Base-by-base conservation (phyloP, 2,888 invertebrate genomes). In the Seira ritae region DNA sequence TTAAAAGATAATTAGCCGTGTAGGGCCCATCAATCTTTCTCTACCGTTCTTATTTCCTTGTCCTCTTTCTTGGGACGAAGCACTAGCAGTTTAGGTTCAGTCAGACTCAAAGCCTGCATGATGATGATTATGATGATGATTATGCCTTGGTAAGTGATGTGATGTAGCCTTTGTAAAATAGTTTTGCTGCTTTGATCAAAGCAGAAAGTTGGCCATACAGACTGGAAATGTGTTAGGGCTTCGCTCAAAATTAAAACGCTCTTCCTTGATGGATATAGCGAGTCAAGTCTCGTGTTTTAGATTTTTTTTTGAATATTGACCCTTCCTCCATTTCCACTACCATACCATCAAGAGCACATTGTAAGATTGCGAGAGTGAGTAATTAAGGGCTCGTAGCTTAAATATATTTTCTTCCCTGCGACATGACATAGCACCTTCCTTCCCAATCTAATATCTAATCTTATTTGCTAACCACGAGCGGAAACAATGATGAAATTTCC, bases 1-100 rank as follows among this genome's bases (percentile, higher is more conserved):
- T 84, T 86, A n/a, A 81, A 84, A 87, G 87, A 88, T 88, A 88
- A 88, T 88, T 88, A 88, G 86, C 86, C 85, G 84, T 86, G 84
- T 67, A 83, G 77, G 84, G 82, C 87, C 87, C 88, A 87, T 88
- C 88, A 85, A 88, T 88, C 88, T 88, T 81, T 20, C 10, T 62
- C 23, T 75, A 66, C 76, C n/a, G 60, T 60, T 60, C 17, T 60
- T 60, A n/a, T 60, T 60, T n/a, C n/a, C 60, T 8, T n/a, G 60
- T 10, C 60, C 60, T 60, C 10, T 42, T 42, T 42, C 42, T 42
- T 42, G 42, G 42, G 12, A 42, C 4, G 6, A 8, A 8, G 42
- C 6, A 8, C 42, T 42, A 42, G 6, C 12, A 4, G 4, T 12
- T 42, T 42, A 8, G 42, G 6, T 12, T 42, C 42, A n/a, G n/a